Conservation (phyloP, 2,797 vertebrate genomes). For the Xenops minutus region DNA sequence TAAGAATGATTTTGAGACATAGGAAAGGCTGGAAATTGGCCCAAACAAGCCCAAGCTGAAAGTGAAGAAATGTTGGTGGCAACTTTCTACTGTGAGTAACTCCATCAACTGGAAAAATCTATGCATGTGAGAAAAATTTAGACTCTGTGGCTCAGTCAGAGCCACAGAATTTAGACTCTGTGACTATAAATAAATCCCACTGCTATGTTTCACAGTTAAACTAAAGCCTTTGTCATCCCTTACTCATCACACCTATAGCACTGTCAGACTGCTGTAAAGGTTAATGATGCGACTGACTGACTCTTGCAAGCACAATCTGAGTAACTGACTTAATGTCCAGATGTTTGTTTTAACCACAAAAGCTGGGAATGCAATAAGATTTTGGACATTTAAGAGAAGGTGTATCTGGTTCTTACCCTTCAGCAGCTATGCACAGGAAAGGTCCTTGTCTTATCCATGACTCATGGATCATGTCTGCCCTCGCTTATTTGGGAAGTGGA, state of each 20-base stretch:
- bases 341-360: neutral
- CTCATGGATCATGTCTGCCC: neutral
- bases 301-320: neutral
- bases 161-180: neutral
- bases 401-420: neutral
- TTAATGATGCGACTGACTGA: neutral
- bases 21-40: neutral
- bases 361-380: neutral
- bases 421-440: neutral
- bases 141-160: neutral
- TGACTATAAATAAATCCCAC: neutral
- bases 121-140: neutral
- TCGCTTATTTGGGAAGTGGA: neutral
- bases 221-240: neutral
- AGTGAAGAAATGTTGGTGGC: neutral
- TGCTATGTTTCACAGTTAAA: neutral
- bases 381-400: neutral
- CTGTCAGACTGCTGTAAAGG: neutral
- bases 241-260: neutral
- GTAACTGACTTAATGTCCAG: neutral
- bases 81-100: neutral
- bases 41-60: fast-evolving
- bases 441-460: neutral
- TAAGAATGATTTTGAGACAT: neutral
- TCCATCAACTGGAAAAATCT: neutral